Base-by-base conservation (phyloP, 2,113 vertebrate genomes). In the Stictonetta naevosa region DNA sequence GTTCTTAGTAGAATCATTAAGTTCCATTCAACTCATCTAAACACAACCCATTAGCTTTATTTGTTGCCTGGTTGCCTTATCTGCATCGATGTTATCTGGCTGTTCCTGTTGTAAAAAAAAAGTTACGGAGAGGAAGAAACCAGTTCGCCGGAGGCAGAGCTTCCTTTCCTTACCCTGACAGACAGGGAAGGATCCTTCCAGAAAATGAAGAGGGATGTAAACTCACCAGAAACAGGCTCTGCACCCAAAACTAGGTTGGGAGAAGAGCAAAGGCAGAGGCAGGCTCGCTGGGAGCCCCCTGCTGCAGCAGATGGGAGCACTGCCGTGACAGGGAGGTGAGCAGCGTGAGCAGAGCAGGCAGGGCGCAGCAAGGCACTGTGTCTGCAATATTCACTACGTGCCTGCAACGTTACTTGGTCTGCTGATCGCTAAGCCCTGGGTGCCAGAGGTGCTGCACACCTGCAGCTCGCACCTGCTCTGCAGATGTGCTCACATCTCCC, bases 61-160 rank as follows among this genome's bases (percentile, higher is more conserved):
- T 44, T 34, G 95, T 95, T 96, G 94, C 95, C 77, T 53, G 81
- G 95, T 59, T 92, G 76, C 96, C 92, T 97, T 97, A 97, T 96
- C 94, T 8, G 67, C 71, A 44, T 2, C 15, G 79, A 86, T 95
- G 48, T 89, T 88, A 89, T 94, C 93, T 67, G 58, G 8, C 29
- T 3, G 29, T 86, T 94, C 88, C 86, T 40, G 81, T 55, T 9
- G 48, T 94, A 96, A 97, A 94, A 90, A 9, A 75, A 3, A 92
- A 95, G 67, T 83, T 40, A 56, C 3, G 34, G 53, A 36, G 52
- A 81, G 80, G 76, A 86, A 94, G 89, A 76, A 64, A 82, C 12
- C 73, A 55, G 69, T 69, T 92, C 71, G 85, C 88, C 28, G 1
- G 29, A 88, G 85, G 88, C 85, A 56, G n/a, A 13, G 29, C 31